Percentiles rank a stretch among this genome's conserved stretches.
Evolutionary conservation across 2,113 vertebrate species (phyloP).

Genomic region (Solea solea): DNA sequence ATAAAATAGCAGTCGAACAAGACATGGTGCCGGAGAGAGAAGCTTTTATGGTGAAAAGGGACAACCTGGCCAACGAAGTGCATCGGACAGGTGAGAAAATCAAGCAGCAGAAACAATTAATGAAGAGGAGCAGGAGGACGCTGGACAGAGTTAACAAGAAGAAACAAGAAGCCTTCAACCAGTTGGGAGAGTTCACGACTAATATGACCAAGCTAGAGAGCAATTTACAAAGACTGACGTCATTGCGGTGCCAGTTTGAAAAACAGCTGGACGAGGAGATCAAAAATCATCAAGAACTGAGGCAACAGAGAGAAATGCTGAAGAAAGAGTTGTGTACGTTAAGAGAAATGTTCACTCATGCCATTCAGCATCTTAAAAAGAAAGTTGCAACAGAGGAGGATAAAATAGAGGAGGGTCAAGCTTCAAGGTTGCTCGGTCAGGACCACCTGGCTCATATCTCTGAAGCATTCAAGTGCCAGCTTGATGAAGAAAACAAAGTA

Average conservation of each 20-base stretch:
- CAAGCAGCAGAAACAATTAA: neutral
- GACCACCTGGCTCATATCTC: slow-evolving; percentile 27
- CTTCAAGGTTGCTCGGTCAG: neutral
- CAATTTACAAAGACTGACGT: neutral
- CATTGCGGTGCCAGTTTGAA: slow-evolving; percentile 13
- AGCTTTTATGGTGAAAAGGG: neutral
- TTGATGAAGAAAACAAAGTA: slow-evolving; percentile 50
- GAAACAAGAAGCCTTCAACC: neutral
- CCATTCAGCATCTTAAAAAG: slow-evolving; percentile 14
- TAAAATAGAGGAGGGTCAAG: slow-evolving; percentile 25
- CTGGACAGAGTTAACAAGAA: slow-evolving; percentile 5
- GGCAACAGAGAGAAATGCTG: slow-evolving; percentile 17
- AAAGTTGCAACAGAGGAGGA: slow-evolving; percentile 38
- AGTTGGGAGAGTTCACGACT: neutral
- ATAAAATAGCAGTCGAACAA: neutral
- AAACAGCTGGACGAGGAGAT: slow-evolving; percentile 30
- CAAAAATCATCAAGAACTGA: slow-evolving; percentile 20
- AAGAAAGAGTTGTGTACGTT: slow-evolving; percentile 47
- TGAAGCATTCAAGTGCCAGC: slow-evolving; percentile 45
- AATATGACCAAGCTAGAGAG: slow-evolving; percentile 11
- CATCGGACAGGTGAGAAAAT: neutral
- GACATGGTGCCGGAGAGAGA: slow-evolving; percentile 32
- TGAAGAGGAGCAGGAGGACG: neutral
- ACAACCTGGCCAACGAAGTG: slow-evolving; percentile 11
- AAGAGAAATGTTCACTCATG: slow-evolving; percentile 7